These are phyloP conservation scores for Falco columbarius DNA, from an alignment of 2,797 vertebrate species.

Conservation along the genomic window DNA sequence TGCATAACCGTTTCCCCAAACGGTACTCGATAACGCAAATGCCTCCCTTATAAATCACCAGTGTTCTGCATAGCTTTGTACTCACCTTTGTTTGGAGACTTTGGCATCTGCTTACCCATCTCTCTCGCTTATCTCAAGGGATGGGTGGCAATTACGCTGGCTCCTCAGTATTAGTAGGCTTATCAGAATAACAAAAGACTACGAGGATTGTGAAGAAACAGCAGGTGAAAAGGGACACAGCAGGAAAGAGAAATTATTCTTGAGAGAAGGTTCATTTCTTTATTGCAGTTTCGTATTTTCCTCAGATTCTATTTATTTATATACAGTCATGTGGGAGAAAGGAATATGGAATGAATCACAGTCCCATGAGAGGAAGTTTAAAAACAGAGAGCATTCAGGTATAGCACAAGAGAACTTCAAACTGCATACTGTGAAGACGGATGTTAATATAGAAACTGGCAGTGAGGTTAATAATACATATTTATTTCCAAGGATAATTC, in stretches of 20 bases:
- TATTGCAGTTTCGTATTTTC: not conserved
- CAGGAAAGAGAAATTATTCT: not conserved
- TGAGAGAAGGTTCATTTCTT: not conserved
- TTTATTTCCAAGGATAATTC: not conserved
- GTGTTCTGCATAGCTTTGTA: slow-evolving; percentile 56
- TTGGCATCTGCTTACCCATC: slow-evolving; percentile 52
- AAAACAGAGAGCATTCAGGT: slow-evolving; percentile 1
- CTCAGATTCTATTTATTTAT: not conserved
- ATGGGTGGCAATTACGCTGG: slow-evolving; percentile 22
- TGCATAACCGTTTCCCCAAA: slow-evolving; percentile 2
- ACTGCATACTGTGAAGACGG: not conserved
- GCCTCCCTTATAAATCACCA: slow-evolving; percentile 27
- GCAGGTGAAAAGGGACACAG: not conserved
- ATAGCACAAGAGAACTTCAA: not conserved
- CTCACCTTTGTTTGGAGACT: slow-evolving; percentile 40
- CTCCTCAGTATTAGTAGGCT: not conserved
- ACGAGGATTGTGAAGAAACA: not conserved
- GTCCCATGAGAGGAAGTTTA: not conserved
- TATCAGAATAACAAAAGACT: slow-evolving; percentile 59
- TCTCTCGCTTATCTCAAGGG: slow-evolving; percentile 46
- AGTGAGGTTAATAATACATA: not conserved
- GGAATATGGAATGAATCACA: not conserved
- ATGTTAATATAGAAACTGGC: not conserved
- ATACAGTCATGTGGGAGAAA: not conserved
- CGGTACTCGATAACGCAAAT: slow-evolving; percentile 46